phyloP scores from a whole-genome alignment of 2,888 invertebrate species.

The Ophonus ardosiacus region DNA sequence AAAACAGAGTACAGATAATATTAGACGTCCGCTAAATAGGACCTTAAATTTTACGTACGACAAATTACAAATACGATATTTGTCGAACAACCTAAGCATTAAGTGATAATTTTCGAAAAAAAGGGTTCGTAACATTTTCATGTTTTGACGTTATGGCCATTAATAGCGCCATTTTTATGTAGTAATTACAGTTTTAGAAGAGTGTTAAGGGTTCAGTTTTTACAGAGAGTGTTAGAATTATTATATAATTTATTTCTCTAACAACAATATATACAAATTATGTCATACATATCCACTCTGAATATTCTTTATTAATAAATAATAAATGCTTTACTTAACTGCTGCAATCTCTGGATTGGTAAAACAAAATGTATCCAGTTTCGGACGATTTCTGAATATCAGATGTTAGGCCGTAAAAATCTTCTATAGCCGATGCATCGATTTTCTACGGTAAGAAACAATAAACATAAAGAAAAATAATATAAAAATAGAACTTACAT shows the following conservation, averaged over 20 bases:
- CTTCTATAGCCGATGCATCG: constrained; percentile 98
- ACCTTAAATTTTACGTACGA: too few species aligned
- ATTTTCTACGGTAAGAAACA: constrained; percentile 88
- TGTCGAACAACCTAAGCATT: too few species aligned
- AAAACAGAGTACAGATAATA: too few species aligned
- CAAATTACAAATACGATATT: too few species aligned
- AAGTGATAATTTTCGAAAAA: too few species aligned
- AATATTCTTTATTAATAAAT: constrained; percentile 60
- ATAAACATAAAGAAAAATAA: background rate
- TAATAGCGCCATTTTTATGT: too few species aligned
- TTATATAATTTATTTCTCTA: constrained; percentile 61
- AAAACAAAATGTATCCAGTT: constrained; percentile 99
- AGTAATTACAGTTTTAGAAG: too few species aligned
- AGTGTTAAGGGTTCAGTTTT: too few species aligned
- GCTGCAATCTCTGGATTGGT: constrained; percentile 86
- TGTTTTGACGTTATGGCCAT: too few species aligned
- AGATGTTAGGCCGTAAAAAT: constrained; percentile 99
- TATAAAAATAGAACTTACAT: constrained; percentile 83
- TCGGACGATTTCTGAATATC: constrained; percentile 99
- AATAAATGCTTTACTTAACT: constrained; percentile 63
- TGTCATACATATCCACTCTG: constrained; percentile 53
- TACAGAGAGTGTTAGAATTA: background rate
- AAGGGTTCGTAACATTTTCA: too few species aligned
- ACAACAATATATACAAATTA: constrained; percentile 63
- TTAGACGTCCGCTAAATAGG: too few species aligned